Evolutionary conservation across 2,797 vertebrate species (phyloP).

Genomic region (Sebastes steindachneri): DNA sequence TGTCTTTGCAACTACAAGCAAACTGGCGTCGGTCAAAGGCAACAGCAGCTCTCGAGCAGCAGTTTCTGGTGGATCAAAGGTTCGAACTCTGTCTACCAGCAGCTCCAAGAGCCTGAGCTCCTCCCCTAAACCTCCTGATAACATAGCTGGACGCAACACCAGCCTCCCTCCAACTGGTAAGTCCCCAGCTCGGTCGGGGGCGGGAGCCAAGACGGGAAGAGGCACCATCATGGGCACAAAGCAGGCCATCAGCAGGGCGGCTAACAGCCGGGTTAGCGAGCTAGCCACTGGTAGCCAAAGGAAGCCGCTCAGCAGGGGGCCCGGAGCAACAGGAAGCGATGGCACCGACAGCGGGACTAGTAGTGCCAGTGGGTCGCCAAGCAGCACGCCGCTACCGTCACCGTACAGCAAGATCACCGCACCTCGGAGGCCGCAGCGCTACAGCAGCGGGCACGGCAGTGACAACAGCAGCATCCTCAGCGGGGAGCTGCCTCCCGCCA

Average conservation of each 20-base stretch:
- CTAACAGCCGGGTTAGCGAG: conserved; percentile 90
- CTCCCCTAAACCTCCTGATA: conserved; percentile 82
- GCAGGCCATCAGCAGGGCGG: conserved; percentile 89
- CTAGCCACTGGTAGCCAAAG: conserved; percentile 80
- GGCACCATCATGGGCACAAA: conserved; percentile 93
- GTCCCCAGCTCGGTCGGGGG: conserved; percentile 65
- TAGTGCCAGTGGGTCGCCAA: conserved; percentile 67
- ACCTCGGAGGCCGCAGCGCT: conserved; percentile 88
- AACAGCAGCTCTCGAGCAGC: conserved; percentile 73
- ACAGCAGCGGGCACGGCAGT: conserved; percentile 93
- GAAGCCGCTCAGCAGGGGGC: conserved; percentile 81
- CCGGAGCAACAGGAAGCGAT: conserved; percentile 77
- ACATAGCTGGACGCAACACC: conserved; percentile 67
- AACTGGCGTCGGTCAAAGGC: conserved; percentile 80
- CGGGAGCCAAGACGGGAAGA: conserved; percentile 81
- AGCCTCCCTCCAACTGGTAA: conserved; percentile 75
- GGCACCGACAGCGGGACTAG: conserved; percentile 82
- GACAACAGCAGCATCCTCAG: conserved; percentile 96
- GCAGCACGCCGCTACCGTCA: conserved; percentile 83
- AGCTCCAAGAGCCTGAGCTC: conserved; percentile 82
- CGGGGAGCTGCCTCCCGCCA: conserved; percentile 91
- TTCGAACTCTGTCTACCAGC: conserved; percentile 71
- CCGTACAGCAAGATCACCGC: conserved; percentile 96
- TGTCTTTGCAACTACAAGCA: conserved; percentile 48
- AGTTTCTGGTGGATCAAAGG: conserved; percentile 77